Evolutionary conservation across 1,140 invertebrate species (phyloP).

Genomic region (Leptoteleia sp.): DNA sequence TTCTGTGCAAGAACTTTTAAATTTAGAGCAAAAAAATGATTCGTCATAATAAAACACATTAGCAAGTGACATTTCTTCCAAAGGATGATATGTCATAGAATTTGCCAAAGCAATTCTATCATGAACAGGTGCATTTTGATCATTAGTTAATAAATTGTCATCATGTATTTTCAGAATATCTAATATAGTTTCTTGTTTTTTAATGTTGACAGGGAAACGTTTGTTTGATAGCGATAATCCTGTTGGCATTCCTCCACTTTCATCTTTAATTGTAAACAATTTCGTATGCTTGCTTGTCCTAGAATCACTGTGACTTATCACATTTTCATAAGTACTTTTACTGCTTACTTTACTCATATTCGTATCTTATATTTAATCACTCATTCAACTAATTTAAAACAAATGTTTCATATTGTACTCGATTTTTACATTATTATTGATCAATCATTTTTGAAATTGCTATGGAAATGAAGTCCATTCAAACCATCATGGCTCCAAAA

Average conservation of each 20-base stretch:
- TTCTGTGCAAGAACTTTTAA: constrained; percentile 64
- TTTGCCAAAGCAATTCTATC: background rate
- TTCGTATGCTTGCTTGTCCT: background rate
- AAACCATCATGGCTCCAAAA: too few relatives aligned
- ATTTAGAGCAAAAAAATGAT: constrained; percentile 33
- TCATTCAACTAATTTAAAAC: too few relatives aligned
- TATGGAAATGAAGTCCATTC: too few relatives aligned
- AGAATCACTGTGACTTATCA: too few relatives aligned
- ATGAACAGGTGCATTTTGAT: background rate
- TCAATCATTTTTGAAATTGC: too few relatives aligned
- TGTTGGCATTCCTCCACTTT: background rate
- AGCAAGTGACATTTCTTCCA: constrained; percentile 18
- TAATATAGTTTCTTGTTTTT: background rate
- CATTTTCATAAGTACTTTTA: too few relatives aligned
- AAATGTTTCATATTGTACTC: too few relatives aligned
- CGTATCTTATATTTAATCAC: too few relatives aligned
- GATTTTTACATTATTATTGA: too few relatives aligned
- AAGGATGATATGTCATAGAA: background rate
- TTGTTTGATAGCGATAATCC: background rate
- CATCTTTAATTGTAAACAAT: background rate
- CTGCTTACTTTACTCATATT: too few relatives aligned
- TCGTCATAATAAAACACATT: constrained; percentile 13
- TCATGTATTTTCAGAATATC: background rate
- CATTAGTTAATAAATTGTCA: background rate
- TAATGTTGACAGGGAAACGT: background rate